Evolutionary conservation across 2,888 invertebrate genomes (phyloP).

Genomic region (Phaedon cochleariae): DNA sequence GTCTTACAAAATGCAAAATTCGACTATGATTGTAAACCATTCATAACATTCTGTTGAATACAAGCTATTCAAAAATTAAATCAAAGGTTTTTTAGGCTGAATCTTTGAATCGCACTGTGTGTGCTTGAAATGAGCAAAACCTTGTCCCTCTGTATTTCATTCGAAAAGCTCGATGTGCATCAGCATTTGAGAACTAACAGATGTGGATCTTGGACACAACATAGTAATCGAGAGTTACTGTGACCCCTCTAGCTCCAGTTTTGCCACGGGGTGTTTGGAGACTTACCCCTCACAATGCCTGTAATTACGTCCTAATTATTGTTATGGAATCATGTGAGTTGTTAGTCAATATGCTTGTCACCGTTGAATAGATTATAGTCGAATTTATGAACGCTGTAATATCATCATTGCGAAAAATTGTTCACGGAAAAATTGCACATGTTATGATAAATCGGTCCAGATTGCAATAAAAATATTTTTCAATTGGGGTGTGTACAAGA

Average conservation of each 20-base stretch:
- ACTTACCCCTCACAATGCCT: slow-evolving; percentile 45
- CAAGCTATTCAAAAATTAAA: too few relatives aligned
- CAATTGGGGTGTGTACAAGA: too few relatives aligned
- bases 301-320: slow-evolving; percentile 52
- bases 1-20: too few relatives aligned
- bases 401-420: background rate
- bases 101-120: background rate
- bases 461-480: background rate
- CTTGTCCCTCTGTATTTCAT: background rate
- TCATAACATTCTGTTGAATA: too few relatives aligned
- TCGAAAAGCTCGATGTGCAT: slow-evolving; percentile 7
- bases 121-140: background rate
- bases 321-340: slow-evolving; percentile 50
- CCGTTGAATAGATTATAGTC: slow-evolving; percentile 29
- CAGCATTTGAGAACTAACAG: slow-evolving; percentile 42
- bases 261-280: slow-evolving; percentile 35
- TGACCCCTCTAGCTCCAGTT: slow-evolving; percentile 33
- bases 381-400: slow-evolving; percentile 4
- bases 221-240: slow-evolving; percentile 35
- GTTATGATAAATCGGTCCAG: background rate
- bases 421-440: background rate
- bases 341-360: slow-evolving; percentile 49
- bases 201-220: slow-evolving; percentile 37
- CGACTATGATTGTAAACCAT: too few relatives aligned
- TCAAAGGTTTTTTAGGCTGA: background rate